Percentiles rank a stretch among this genome's conserved stretches.
phyloP scores from a whole-genome alignment of 2,797 vertebrate genomes.

The Artibeus jamaicensis region DNA sequence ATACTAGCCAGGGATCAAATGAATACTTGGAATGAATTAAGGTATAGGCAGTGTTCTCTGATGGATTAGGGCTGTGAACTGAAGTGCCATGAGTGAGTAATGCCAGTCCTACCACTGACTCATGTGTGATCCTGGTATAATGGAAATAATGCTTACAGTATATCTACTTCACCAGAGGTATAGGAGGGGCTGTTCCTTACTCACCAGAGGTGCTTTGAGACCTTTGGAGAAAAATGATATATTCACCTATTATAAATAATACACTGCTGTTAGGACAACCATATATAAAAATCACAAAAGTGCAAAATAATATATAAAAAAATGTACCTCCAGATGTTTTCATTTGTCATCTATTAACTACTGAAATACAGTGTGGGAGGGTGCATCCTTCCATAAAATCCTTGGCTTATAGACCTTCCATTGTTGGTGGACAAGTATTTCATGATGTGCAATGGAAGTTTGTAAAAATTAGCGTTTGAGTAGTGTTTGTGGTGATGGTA shows the following conservation, averaged over 20 bases:
- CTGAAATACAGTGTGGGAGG: not conserved
- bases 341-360: not conserved
- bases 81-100: not conserved
- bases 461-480: not conserved
- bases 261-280: not conserved
- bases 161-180: not conserved
- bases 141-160: not conserved
- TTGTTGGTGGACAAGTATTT: not conserved
- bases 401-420: not conserved
- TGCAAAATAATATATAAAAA: conserved; percentile 37
- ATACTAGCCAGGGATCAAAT: not conserved
- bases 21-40: not conserved
- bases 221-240: not conserved
- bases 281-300: not conserved
- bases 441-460: not conserved
- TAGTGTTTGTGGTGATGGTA: not conserved
- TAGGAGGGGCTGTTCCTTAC: not conserved
- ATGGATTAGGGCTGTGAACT: not conserved
- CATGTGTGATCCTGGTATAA: not conserved
- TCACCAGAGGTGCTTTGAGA: not conserved
- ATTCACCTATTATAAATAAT: not conserved
- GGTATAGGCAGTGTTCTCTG: not conserved
- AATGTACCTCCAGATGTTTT: not conserved
- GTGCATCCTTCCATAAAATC: not conserved
- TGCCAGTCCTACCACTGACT: not conserved